Evolutionary conservation across 2,888 invertebrate genomes (phyloP).

Genomic region (Rambutsinella grinnellia): DNA sequence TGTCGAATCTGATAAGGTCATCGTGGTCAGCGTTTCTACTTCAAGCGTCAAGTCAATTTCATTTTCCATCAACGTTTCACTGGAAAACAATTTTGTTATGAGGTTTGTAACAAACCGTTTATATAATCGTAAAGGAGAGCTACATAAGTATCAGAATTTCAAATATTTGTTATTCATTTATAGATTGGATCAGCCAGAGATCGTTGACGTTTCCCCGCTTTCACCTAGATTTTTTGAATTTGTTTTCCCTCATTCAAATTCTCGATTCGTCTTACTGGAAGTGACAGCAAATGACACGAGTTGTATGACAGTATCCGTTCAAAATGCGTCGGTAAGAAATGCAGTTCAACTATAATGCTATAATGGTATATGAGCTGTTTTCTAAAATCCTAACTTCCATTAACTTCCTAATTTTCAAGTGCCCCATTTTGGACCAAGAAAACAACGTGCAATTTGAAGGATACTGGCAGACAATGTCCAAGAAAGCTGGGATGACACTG

Average conservation of each 20-base stretch:
- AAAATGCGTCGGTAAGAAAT: conserved; percentile 70
- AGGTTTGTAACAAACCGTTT: conserved; percentile 66
- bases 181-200: conserved; percentile 66
- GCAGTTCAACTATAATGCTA: not conserved
- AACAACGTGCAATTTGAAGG: conserved; percentile 82
- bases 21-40: conserved; percentile 79
- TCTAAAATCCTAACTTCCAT: not conserved
- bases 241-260: conserved; percentile 72
- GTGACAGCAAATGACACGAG: conserved; percentile 76
- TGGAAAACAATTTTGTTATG: conserved; percentile 75
- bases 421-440: conserved; percentile 86
- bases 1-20: conserved; percentile 68
- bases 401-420: conserved; percentile 72
- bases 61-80: conserved; percentile 75
- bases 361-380: conserved; percentile 13
- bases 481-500: conserved; percentile 82
- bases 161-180: not conserved
- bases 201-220: conserved; percentile 71
- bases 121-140: not conserved
- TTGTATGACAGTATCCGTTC: conserved; percentile 85
- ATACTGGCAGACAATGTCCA: conserved; percentile 82
- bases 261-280: conserved; percentile 74
- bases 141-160: not conserved
- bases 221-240: conserved; percentile 77
- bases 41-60: conserved; percentile 74